These are phyloP conservation scores for Pseudorhombus dupliciocellatus DNA, from an alignment of 2,113 vertebrate genomes.

Conservation along the genomic window DNA sequence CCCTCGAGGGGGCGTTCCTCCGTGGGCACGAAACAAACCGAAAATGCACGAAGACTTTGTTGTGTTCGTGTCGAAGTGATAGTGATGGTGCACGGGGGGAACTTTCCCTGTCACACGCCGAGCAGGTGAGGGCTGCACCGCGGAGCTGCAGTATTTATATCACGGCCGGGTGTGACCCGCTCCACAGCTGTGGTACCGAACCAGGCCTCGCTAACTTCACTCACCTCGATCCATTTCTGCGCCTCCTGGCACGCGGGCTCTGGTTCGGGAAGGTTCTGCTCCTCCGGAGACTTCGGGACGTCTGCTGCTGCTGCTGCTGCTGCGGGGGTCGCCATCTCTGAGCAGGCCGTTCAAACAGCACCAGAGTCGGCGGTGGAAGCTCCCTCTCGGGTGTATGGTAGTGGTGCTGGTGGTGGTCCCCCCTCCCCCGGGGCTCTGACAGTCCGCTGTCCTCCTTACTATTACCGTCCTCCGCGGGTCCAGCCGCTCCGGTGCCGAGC, in stretches of 20 bases:
- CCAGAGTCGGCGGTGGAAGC: background rate
- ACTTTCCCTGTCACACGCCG: background rate
- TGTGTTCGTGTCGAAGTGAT: too few species aligned
- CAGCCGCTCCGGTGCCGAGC: background rate
- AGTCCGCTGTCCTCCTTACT: slow-evolving; percentile 42
- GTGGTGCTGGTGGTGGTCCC: background rate
- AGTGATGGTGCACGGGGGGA: too few species aligned
- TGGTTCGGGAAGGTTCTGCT: slow-evolving; percentile 81
- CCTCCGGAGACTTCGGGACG: slow-evolving; percentile 78
- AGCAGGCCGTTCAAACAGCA: background rate
- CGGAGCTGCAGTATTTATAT: slow-evolving; percentile 59
- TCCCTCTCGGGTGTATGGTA: background rate
- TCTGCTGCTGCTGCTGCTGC: slow-evolving; percentile 24
- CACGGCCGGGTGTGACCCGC: slow-evolving; percentile 31
- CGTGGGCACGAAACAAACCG: too few species aligned
- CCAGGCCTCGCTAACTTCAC: slow-evolving; percentile 46
- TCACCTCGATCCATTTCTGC: slow-evolving; percentile 95
- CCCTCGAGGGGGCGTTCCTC: slow-evolving; percentile 63
- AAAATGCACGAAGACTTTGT: too few species aligned
- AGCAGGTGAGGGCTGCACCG: slow-evolving; percentile 66
- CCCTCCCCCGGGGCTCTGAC: slow-evolving; percentile 14
- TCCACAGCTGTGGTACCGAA: slow-evolving; percentile 5
- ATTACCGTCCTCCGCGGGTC: slow-evolving; percentile 11
- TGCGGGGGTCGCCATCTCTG: slow-evolving; percentile 85
- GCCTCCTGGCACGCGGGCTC: slow-evolving; percentile 85